These are phyloP conservation scores for Escarpia spicata DNA, from an alignment of 2,888 invertebrate species.

Conservation along the genomic window DNA sequence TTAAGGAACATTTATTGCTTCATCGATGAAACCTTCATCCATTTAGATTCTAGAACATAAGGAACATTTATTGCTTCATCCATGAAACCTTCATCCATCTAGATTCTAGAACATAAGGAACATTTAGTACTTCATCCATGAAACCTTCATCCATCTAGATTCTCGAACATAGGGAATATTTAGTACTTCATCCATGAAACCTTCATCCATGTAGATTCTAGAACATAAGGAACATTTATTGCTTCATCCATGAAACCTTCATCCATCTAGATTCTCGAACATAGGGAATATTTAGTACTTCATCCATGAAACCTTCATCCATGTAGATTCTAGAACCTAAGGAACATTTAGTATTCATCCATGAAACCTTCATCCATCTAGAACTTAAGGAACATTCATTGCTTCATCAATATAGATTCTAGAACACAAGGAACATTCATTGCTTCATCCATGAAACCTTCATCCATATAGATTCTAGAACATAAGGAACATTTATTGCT, in stretches of 20 bases:
- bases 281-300: constrained; percentile 35
- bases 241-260: constrained; percentile 34
- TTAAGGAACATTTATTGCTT: background rate
- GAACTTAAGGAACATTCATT: background rate
- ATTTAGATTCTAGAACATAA: constrained; percentile 33
- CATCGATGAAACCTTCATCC: constrained; percentile 62
- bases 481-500: constrained; percentile 28
- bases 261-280: constrained; percentile 34
- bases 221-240: constrained; percentile 19
- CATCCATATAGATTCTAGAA: constrained; percentile 44
- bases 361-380: constrained; percentile 35
- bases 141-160: constrained; percentile 59
- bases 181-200: constrained; percentile 58
- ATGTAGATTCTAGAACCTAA: constrained; percentile 45
- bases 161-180: background rate
- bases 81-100: constrained; percentile 63
- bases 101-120: constrained; percentile 26
- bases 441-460: constrained; percentile 33
- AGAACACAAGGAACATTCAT: constrained; percentile 26
- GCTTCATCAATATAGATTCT: constrained; percentile 61
- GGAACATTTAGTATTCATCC: constrained; percentile 19
- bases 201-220: constrained; percentile 58
- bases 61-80: constrained; percentile 46
- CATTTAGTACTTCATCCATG: constrained; percentile 48
- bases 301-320: constrained; percentile 63